Evolutionary conservation across 2,113 vertebrate genomes (phyloP).

Genomic region (Sterrhoptilus dennistouni): DNA sequence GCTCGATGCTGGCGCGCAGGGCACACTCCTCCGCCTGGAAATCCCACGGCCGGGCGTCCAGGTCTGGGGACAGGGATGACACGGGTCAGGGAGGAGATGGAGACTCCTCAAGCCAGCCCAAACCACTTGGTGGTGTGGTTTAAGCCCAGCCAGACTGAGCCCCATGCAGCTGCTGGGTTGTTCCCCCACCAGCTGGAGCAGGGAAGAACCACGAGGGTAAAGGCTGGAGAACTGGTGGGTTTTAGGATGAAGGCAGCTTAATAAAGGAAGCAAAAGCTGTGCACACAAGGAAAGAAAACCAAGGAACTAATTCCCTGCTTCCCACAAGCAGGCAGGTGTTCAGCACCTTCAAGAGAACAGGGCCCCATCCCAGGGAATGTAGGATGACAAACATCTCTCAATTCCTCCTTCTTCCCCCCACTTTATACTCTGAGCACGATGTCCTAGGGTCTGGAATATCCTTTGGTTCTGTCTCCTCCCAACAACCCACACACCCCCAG

Average conservation of each 20-base stretch:
- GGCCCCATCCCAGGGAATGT: not conserved
- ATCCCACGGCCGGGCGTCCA: conserved; percentile 97
- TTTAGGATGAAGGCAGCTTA: not conserved
- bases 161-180: fast-evolving
- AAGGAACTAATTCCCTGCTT: not conserved
- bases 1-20: conserved; percentile 93
- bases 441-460: not conserved
- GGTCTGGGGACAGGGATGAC: conserved; percentile 74
- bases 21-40: conserved; percentile 98
- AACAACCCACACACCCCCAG: fast-evolving
- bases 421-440: not conserved
- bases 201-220: not conserved
- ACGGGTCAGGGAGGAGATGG: fast-evolving
- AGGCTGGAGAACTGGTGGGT: not conserved
- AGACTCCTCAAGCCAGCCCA: not conserved
- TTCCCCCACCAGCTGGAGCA: fast-evolving
- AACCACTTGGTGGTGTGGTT: fast-evolving
- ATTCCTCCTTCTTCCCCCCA: not conserved
- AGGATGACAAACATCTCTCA: not conserved
- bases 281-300: not conserved
- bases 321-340: not conserved
- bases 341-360: not conserved
- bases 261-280: not conserved
- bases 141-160: not conserved
- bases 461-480: not conserved